Evolutionary conservation across 2,113 vertebrate genomes (phyloP), one percentile per base, ranked within the genome.

Genomic region (Planiliza haematocheilus): DNA sequence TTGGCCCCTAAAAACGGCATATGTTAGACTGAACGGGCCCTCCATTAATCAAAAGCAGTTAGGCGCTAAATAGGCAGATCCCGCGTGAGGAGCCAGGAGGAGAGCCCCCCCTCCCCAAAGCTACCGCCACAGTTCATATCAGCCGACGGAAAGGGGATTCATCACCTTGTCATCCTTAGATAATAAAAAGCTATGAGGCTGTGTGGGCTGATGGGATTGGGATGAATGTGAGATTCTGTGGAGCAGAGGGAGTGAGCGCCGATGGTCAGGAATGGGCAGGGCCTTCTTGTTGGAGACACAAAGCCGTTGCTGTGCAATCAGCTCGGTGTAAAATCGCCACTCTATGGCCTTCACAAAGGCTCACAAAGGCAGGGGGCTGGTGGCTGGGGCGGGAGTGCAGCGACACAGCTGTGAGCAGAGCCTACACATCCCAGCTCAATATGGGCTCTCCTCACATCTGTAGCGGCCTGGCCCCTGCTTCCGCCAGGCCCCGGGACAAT

Each of bases 371-470:
- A 88, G 89, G 91, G 93, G 93, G 94, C 95, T 96, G 95, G 94
- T 96, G 94, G 93, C 95, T 85, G 92, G 90, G 95, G 86, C 37
- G 91, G 92, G 86, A 92, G 88, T 84, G 74, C 83, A 55, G 87
- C 59, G 65, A 90, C 94, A 95, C 96, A 97, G 96, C 95, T 97
- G 96, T 95, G 95, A 92, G 94, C 95, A 93, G 94, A 93, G 92
- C 94, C 92, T 86, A 87, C 94, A 94, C 95, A 89, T 91, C 82
- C 88, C 88, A 49, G 73, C 86, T 93, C 95, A 94, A 95, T 95
- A 96, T 94, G 95, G 94, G 93, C 91, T 89, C 94, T 94, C 94
- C 95, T 92, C 91, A 92, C 91, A 86, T 93, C 95, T 91, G 89
- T 87, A 86, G 93, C 93, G 80, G 91, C 91, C 91, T 91, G 92